A percentile compares a stretch with the other conserved stretches of the same genome.
These are phyloP conservation scores for Paraescarpia echinospica DNA, from an alignment of 1,140 invertebrate genomes.

Conservation along the genomic window DNA sequence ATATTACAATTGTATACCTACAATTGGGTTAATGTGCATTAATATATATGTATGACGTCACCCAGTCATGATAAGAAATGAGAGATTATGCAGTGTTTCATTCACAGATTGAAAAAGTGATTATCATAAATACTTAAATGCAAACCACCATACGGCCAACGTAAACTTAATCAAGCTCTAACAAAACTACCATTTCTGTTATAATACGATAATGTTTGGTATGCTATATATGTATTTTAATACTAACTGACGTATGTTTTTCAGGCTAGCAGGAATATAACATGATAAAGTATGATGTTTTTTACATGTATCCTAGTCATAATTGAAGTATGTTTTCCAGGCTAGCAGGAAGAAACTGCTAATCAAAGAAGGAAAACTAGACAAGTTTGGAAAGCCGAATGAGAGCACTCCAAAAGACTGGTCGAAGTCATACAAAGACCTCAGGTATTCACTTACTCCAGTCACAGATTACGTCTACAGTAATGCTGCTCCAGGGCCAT, in stretches of 20 bases:
- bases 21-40: too few species aligned
- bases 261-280: conserved; percentile 83
- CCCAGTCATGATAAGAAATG: too few species aligned
- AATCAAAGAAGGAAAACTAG: conserved; percentile 87
- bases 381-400: conserved; percentile 96
- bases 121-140: neutral
- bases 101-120: too few species aligned
- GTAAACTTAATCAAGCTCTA: neutral
- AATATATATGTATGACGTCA: too few species aligned
- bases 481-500: too few species aligned
- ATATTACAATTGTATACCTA: too few species aligned
- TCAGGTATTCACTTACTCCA: conserved; percentile 37
- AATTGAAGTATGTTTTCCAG: too few species aligned
- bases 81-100: too few species aligned
- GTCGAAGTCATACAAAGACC: conserved; percentile 61
- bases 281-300: too few species aligned
- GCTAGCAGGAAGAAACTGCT: conserved; percentile 89
- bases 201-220: conserved; percentile 20
- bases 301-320: too few species aligned
- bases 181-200: neutral
- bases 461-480: neutral
- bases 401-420: conserved; percentile 93
- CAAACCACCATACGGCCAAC: too few species aligned
- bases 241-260: conserved; percentile 22
- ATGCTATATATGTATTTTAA: neutral